Percentiles rank a stretch among this genome's conserved stretches.
Conservation (phyloP, 2,797 vertebrate species). For the Ctenochaetus hawaiiensis region DNA sequence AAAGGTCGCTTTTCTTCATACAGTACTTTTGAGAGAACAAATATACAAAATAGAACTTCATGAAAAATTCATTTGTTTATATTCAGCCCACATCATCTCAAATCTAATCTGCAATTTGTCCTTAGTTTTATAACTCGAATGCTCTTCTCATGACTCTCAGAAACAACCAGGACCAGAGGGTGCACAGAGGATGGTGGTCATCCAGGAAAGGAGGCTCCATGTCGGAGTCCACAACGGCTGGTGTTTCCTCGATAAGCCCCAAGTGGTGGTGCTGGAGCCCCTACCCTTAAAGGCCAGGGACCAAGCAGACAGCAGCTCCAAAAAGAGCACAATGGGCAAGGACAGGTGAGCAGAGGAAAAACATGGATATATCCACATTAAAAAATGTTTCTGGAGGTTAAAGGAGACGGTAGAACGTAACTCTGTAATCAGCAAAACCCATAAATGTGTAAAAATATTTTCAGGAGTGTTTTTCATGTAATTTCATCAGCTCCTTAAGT, state of each 20-base stretch:
- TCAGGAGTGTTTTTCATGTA: constrained; percentile 37
- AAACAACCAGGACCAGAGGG: constrained; percentile 70
- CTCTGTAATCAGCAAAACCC: constrained; percentile 33
- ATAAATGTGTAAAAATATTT: constrained; percentile 31
- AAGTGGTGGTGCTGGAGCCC: constrained; percentile 90
- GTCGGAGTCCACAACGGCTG: constrained; percentile 93
- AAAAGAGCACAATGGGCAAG: constrained; percentile 56
- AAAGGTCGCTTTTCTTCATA: neutral
- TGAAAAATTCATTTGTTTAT: neutral
- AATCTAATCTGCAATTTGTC: neutral
- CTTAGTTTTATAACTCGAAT: neutral
- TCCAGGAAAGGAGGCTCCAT: constrained; percentile 92
- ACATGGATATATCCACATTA: neutral
- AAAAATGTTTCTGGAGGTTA: constrained; percentile 12
- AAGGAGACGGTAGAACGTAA: constrained; percentile 6
- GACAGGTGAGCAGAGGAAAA: constrained; percentile 79
- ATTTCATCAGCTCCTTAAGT: constrained; percentile 51
- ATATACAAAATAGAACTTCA: neutral
- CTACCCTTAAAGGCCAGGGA: constrained; percentile 59
- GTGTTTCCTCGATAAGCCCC: constrained; percentile 90
- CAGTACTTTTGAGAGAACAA: neutral
- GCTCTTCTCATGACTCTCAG: constrained; percentile 66
- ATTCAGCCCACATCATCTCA: neutral
- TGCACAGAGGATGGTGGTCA: constrained; percentile 53
- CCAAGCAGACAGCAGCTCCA: constrained; percentile 65